phyloP scores from a whole-genome alignment of 2,888 invertebrate genomes.

The Peribatodes rhomboidaria region DNA sequence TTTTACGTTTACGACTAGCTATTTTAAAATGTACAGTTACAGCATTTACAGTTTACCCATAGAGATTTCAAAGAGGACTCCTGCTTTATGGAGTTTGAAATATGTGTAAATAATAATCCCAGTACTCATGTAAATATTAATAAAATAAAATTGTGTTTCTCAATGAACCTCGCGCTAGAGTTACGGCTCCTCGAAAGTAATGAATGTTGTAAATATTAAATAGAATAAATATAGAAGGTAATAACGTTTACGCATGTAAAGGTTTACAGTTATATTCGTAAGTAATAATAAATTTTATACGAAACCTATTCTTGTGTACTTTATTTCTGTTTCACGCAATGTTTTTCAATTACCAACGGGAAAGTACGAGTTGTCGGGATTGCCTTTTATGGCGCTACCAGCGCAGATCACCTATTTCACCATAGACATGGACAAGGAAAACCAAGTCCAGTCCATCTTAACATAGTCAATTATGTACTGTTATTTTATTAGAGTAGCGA shows the following conservation, averaged over 20 bases:
- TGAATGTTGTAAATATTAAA: slow-evolving; percentile 65
- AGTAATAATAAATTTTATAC: slow-evolving; percentile 40
- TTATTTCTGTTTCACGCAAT: slow-evolving; percentile 19
- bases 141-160: slow-evolving; percentile 45
- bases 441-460: too few relatives aligned
- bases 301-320: slow-evolving; percentile 24
- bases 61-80: slow-evolving; percentile 23
- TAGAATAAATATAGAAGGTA: slow-evolving; percentile 33
- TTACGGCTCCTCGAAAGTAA: slow-evolving; percentile 47
- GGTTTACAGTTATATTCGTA: slow-evolving; percentile 45
- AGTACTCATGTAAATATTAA: slow-evolving; percentile 41
- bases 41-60: slow-evolving; percentile 41
- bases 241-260: slow-evolving; percentile 34
- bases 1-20: slow-evolving; percentile 30
- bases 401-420: slow-evolving; percentile 34
- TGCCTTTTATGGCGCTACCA: slow-evolving; percentile 46
- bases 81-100: slow-evolving; percentile 24
- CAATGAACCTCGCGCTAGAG: slow-evolving; percentile 71
- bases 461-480: too few relatives aligned
- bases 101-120: slow-evolving; percentile 48
- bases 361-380: slow-evolving; percentile 26
- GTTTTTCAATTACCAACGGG: slow-evolving; percentile 22
- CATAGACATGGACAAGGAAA: slow-evolving; percentile 12
- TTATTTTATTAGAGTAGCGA: too few relatives aligned
- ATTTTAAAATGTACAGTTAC: slow-evolving; percentile 40